These are phyloP conservation scores for Amphipoea oculea DNA, from an alignment of 2,888 invertebrate genomes.

Conservation along the genomic window DNA sequence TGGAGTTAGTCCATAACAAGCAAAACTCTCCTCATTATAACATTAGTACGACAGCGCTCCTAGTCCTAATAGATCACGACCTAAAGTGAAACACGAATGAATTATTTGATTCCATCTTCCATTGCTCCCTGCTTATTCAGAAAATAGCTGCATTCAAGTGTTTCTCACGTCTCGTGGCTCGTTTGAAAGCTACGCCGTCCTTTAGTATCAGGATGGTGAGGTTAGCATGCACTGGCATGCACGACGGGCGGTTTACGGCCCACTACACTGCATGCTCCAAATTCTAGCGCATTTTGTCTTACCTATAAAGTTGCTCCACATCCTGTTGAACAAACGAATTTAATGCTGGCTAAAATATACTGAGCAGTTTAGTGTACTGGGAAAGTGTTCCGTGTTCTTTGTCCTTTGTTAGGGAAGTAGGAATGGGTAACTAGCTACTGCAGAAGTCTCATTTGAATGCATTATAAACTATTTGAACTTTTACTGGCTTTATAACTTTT, in stretches of 20 bases:
- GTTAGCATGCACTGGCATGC: slow-evolving; percentile 59
- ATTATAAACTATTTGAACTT: slow-evolving; percentile 2
- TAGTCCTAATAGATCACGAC: slow-evolving; percentile 63
- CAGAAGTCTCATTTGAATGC: neutral
- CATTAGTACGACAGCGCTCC: slow-evolving; percentile 40
- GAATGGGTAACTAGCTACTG: slow-evolving; percentile 4
- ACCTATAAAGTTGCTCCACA: slow-evolving; percentile 63
- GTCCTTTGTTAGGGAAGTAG: slow-evolving; percentile 18
- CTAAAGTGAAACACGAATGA: slow-evolving; percentile 55
- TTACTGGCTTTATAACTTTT: no score
- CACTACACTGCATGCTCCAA: slow-evolving; percentile 70
- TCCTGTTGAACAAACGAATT: slow-evolving; percentile 60
- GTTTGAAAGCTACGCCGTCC: slow-evolving; percentile 58
- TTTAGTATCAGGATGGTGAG: slow-evolving; percentile 61
- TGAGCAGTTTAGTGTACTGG: slow-evolving; percentile 23
- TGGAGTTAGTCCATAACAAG: slow-evolving; percentile 9
- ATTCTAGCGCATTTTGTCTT: slow-evolving; percentile 67
- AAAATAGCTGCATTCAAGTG: slow-evolving; percentile 56
- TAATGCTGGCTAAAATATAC: slow-evolving; percentile 56
- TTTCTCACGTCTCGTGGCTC: slow-evolving; percentile 57
- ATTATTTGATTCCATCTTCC: slow-evolving; percentile 58
- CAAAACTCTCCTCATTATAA: slow-evolving; percentile 46
- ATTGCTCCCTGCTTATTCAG: slow-evolving; percentile 53
- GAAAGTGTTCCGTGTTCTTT: slow-evolving; percentile 35
- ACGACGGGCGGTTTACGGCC: slow-evolving; percentile 67